phyloP scores from a whole-genome alignment of 2,797 vertebrate species.

The Lepus oiostolus region DNA sequence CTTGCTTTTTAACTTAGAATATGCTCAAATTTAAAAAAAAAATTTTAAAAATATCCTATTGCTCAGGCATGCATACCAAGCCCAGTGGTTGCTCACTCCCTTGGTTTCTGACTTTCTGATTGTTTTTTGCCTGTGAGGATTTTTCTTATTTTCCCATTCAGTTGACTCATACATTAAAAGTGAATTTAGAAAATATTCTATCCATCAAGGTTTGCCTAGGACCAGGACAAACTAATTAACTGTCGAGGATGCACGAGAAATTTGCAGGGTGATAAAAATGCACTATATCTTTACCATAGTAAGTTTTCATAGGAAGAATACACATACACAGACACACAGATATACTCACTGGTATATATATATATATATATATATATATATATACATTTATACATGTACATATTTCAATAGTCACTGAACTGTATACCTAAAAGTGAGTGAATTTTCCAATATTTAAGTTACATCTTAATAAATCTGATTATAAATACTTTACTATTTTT shows the following conservation, averaged over 20 bases:
- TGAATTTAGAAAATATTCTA: conserved; percentile 7
- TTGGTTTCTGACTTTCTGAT: neutral
- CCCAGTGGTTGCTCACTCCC: neutral
- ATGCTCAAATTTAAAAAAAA: neutral
- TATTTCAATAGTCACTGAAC: neutral
- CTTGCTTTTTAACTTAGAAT: neutral
- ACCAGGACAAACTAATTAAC: neutral
- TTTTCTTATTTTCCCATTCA: neutral
- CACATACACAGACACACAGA: too few species aligned
- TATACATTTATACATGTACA: neutral
- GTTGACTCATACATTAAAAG: neutral
- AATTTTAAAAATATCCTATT: neutral
- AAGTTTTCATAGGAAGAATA: neutral
- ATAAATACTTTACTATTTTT: neutral
- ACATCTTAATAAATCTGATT: neutral
- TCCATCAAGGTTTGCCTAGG: neutral
- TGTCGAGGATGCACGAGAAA: neutral
- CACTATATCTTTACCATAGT: neutral
- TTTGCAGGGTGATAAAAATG: neutral
- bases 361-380: too few species aligned
- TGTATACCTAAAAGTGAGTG: neutral
- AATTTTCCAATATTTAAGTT: neutral
- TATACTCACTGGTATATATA: too few species aligned
- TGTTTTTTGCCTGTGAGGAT: neutral
- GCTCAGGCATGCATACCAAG: neutral